These are phyloP conservation scores for Solea senegalensis DNA, from an alignment of 2,113 vertebrate species.

Conservation along the genomic window DNA sequence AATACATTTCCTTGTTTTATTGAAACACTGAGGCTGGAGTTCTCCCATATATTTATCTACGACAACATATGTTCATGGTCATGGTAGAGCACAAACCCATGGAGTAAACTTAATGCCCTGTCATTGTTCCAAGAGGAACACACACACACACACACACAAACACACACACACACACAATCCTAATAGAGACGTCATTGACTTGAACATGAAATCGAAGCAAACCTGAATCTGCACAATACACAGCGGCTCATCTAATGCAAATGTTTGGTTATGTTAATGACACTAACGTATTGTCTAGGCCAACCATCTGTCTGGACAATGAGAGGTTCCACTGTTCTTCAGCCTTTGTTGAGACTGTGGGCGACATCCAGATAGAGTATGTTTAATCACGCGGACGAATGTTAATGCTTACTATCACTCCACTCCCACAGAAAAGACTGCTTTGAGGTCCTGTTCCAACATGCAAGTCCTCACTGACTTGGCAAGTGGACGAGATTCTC, in stretches of 20 bases:
- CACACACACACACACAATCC: background rate
- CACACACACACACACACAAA: background rate
- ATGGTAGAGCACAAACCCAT: slow-evolving; percentile 50
- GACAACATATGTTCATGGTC: slow-evolving; percentile 12
- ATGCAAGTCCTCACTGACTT: slow-evolving; percentile 48
- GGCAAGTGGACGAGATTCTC: slow-evolving; percentile 31
- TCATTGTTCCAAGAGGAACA: slow-evolving; percentile 35
- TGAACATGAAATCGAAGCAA: slow-evolving; percentile 41
- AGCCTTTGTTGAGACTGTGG: slow-evolving; percentile 41
- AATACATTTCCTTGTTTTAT: slow-evolving; percentile 12
- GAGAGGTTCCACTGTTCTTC: slow-evolving; percentile 3
- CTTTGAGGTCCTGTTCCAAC: slow-evolving; percentile 47
- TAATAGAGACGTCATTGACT: too few species aligned
- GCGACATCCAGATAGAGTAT: slow-evolving; percentile 31
- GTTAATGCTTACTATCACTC: slow-evolving; percentile 36
- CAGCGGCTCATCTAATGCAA: slow-evolving; percentile 6
- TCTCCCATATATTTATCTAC: slow-evolving; percentile 7
- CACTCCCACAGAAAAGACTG: slow-evolving; percentile 42
- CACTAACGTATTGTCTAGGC: background rate
- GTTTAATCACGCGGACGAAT: slow-evolving; percentile 41
- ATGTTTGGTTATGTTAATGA: slow-evolving; percentile 10
- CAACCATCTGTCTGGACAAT: background rate
- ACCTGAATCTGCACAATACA: slow-evolving; percentile 29
- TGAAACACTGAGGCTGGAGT: slow-evolving; percentile 30
- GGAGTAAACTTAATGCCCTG: slow-evolving; percentile 43